phyloP scores from a whole-genome alignment of 2,797 vertebrate species.

The Anabas testudineus region DNA sequence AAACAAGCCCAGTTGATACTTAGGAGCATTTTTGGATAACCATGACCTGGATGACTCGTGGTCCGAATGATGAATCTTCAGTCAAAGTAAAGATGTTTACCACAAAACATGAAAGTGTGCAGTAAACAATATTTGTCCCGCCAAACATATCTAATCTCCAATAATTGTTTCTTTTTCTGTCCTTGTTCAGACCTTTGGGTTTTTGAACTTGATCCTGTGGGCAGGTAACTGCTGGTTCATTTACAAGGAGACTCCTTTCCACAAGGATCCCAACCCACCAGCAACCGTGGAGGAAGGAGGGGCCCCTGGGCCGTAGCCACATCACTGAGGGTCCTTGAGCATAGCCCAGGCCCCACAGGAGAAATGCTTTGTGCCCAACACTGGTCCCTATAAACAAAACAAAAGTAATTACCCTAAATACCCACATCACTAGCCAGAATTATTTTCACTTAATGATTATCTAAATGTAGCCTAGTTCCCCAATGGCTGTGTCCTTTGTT shows the following conservation, averaged over 20 bases:
- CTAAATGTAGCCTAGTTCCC: neutral
- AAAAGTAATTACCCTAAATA: conserved; percentile 1
- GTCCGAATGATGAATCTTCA: too few species aligned
- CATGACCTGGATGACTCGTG: too few species aligned
- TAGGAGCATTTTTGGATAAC: too few species aligned
- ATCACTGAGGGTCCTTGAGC: conserved; percentile 14
- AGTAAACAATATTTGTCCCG: neutral
- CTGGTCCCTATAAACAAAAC: conserved; percentile 52
- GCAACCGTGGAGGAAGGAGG: conserved; percentile 85
- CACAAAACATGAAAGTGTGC: too few species aligned
- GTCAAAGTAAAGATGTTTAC: too few species aligned
- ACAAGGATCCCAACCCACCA: conserved; percentile 78
- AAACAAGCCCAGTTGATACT: too few species aligned
- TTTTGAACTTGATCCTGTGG: conserved; percentile 95
- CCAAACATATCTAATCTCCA: neutral
- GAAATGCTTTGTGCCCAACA: conserved; percentile 47
- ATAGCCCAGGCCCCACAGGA: conserved; percentile 13
- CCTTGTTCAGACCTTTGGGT: conserved; percentile 89
- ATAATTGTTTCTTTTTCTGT: conserved; percentile 3
- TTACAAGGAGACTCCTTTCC: conserved; percentile 93
- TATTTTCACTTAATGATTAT: conserved; percentile 25
- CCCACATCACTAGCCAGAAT: neutral
- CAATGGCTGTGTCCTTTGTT: neutral
- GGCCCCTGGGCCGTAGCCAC: conserved; percentile 67
- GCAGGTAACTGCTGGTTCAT: conserved; percentile 96